Evolutionary conservation across 2,797 vertebrate genomes (phyloP).

Genomic region (Xyrichtys novacula): DNA sequence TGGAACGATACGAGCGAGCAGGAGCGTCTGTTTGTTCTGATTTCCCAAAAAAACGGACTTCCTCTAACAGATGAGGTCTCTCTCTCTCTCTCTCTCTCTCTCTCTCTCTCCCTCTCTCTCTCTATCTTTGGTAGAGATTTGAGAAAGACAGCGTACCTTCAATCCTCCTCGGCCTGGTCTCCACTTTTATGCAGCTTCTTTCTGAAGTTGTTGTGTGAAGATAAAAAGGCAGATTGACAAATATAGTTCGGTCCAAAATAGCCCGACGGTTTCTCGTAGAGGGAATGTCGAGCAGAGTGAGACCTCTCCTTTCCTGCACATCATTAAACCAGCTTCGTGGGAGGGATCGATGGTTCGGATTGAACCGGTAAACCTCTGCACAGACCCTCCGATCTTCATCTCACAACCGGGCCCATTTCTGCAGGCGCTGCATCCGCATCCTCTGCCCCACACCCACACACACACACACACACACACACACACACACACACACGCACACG

Average conservation of each 20-base stretch:
- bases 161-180: no score
- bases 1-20: no score
- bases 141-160: no score
- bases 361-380: conserved; percentile 38
- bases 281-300: conserved; percentile 12
- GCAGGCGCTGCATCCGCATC: conserved; percentile 46
- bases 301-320: conserved; percentile 25
- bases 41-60: no score
- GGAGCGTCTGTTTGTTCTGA: no score
- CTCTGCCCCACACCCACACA: conserved; percentile 9
- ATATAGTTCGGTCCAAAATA: neutral
- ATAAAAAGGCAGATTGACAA: no score
- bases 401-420: conserved; percentile 29
- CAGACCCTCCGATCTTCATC: conserved; percentile 15
- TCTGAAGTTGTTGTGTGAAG: no score
- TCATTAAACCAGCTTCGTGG: conserved; percentile 25
- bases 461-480: conserved; percentile 1
- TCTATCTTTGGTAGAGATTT: no score
- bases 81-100: no score
- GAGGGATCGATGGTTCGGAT: conserved; percentile 40
- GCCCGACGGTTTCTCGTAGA: neutral
- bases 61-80: no score
- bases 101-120: no score
- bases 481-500: neutral
- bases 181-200: no score